Evolutionary conservation across 2,888 invertebrate genomes (phyloP), one percentile per base, ranked within the genome.

Genomic region (Rugalucina vietnamica): DNA sequence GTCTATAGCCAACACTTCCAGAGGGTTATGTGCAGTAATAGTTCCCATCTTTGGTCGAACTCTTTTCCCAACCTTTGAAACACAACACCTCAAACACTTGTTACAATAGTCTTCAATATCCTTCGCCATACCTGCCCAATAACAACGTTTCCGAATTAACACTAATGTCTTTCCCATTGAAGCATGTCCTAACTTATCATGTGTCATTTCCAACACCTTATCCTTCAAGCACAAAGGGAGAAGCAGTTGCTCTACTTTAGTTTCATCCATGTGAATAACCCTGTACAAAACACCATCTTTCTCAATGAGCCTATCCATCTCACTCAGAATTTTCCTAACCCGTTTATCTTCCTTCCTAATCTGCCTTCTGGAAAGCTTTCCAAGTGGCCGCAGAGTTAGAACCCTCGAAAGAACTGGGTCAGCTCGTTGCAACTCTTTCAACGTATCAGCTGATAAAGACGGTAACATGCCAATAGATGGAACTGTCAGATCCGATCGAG

Each of bases 51-150:
- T 43, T 50, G 80, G 49, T n/a, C 75, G 57, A 32, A 78, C 57
- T 14, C 69, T 76, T 36, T 36, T 69, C 32, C 69, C 69, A 69
- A 21, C 69, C 32, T 69, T 69, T 14, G 76, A 72, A 12, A 85
- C 24, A 24, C 69, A 71, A 82, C 90, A 90, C 29, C 86, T 49
- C 8, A 88, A 73, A 79, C 89, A 90, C n/a, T 76, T 29, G 57
- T 69, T 60, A 50, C 82, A 81, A 18, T 79, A 85, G 4, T 57
- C 43, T 21, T 81, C 71, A 12, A 89, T 74, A 60, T 90, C 88
- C 5, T 32, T 77, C 18, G 71, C 37, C 84, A 88, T 84, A n/a
- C 81, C 79, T 29, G 82, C 82, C 90, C 90, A 90, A 74, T 79
- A 90, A 57, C 78, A 88, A 69, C 91, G 80, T 14, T 27, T 29